Conservation (phyloP, 92 coral and sea anemone species). For the Pocillopora grandis region DNA sequence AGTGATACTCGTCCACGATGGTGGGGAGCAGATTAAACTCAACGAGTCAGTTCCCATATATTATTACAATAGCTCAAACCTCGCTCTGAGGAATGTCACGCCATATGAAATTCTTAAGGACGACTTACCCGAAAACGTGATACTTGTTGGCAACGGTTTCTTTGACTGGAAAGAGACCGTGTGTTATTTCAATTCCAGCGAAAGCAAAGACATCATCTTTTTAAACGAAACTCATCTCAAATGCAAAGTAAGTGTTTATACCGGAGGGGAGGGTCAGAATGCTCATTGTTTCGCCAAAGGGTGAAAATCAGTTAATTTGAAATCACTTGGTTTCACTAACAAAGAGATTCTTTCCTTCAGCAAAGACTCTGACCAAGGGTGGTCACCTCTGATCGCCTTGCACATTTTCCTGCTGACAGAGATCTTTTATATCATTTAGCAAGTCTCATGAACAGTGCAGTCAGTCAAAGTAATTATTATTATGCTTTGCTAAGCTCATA, state of each 20-base stretch:
- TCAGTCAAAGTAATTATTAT: no score
- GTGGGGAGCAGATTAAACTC: not conserved
- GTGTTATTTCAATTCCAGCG: conserved; percentile 16
- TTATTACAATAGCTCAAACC: conserved; percentile 12
- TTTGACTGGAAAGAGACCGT: conserved; percentile 31
- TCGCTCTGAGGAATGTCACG: conserved; percentile 13
- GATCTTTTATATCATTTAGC: no score
- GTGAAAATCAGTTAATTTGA: no score
- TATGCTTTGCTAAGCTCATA: no score
- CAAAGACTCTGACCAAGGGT: no score
- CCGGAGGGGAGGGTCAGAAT: not conserved
- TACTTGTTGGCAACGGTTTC: conserved; percentile 26
- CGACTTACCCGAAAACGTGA: conserved; percentile 5
- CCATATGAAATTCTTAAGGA: conserved; percentile 10
- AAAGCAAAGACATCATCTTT: not conserved
- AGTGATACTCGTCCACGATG: not conserved
- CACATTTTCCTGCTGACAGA: no score
- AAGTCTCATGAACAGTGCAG: no score
- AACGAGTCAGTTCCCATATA: conserved; percentile 36
- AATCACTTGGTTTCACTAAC: no score
- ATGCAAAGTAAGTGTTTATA: conserved; percentile 17
- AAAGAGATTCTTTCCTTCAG: no score
- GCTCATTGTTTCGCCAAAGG: not conserved
- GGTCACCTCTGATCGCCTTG: no score
- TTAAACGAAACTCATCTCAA: not conserved